A percentile compares a stretch with the other conserved stretches of the same genome.
Conservation (phyloP, 2,113 vertebrate genomes). For the Hipposideros armiger region DNA sequence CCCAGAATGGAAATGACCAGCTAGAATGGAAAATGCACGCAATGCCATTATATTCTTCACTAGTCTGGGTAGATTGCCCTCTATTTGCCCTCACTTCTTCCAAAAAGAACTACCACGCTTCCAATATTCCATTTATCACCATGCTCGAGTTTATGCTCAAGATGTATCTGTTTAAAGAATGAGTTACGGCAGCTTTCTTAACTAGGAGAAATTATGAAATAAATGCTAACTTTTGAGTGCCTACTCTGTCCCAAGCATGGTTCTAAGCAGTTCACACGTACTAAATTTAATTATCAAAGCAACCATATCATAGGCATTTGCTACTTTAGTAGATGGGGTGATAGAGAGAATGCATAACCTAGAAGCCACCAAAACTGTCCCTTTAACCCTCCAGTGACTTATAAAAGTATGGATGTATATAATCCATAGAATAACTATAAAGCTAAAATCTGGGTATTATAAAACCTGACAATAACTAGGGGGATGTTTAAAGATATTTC, state of each 20-base stretch:
- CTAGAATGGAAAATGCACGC: background rate
- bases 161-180: background rate
- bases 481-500: background rate
- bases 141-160: background rate
- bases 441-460: background rate
- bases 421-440: background rate
- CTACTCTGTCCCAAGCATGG: background rate
- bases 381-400: background rate
- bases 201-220: background rate
- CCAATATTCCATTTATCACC: background rate
- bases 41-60: background rate
- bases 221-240: background rate
- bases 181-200: background rate
- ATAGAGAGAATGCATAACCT: background rate
- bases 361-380: background rate
- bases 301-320: background rate
- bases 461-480: constrained; percentile 18
- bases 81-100: background rate
- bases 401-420: background rate
- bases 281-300: background rate
- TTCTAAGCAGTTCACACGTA: background rate
- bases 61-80: background rate
- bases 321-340: background rate
- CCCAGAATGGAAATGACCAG: background rate
- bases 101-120: background rate